phyloP scores from a whole-genome alignment of 2,113 vertebrate genomes.

The Cavia aperea region DNA sequence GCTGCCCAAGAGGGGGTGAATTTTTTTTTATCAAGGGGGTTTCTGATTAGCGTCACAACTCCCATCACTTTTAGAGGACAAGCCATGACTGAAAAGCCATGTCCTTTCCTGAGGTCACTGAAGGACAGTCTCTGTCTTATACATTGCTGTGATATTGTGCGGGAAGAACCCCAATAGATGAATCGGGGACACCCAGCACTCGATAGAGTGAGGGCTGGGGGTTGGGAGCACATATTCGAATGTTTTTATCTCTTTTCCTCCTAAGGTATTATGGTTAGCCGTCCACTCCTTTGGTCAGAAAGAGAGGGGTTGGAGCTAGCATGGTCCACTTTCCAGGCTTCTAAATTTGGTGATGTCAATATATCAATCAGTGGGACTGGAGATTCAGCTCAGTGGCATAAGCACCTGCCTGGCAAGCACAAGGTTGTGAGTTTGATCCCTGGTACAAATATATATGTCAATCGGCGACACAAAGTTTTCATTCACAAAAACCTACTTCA shows the following conservation, averaged over 20 bases:
- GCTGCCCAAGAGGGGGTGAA: no score
- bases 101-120: neutral
- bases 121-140: neutral
- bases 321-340: neutral
- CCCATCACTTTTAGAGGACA: constrained; percentile 7
- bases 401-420: no score
- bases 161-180: neutral
- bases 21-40: neutral
- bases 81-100: neutral
- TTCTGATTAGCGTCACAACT: neutral
- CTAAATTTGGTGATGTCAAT: neutral
- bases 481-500: neutral
- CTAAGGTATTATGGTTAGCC: neutral
- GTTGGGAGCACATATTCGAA: neutral
- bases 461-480: neutral
- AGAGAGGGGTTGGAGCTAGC: neutral
- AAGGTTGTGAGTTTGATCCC: no score
- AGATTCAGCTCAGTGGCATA: no score
- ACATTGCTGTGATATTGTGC: neutral
- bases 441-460: neutral
- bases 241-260: neutral
- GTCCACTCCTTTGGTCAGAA: neutral
- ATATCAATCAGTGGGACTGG: neutral
- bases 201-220: neutral
- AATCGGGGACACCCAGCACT: neutral